Conservation (phyloP, 2,888 invertebrate species). For the Drosophila paranaensis region DNA sequence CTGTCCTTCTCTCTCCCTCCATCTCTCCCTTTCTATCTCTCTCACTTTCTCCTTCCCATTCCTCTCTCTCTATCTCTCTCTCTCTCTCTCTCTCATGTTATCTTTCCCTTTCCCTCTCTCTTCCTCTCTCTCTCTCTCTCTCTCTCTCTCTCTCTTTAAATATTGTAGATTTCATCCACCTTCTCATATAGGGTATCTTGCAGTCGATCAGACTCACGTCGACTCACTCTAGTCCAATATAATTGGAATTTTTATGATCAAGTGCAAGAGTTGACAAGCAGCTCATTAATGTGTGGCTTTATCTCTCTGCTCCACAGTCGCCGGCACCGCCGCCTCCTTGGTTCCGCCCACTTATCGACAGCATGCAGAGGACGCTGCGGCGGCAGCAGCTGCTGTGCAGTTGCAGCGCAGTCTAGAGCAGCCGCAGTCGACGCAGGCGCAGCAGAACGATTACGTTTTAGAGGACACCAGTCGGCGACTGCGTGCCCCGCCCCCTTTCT, state of each 20-base stretch:
- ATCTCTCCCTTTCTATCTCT: too few relatives aligned
- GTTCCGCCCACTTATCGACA: constrained; percentile 54
- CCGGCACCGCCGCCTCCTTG: neutral
- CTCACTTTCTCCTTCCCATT: too few relatives aligned
- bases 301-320: constrained; percentile 30
- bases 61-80: too few relatives aligned
- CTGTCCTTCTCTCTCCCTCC: too few relatives aligned
- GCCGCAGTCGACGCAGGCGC: constrained; percentile 38
- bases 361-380: constrained; percentile 27
- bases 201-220: neutral
- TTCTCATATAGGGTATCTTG: neutral
- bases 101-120: too few relatives aligned
- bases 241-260: constrained; percentile 71
- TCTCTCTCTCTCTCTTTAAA: neutral
- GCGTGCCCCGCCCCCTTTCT: constrained; percentile 75
- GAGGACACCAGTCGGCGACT: constrained; percentile 56
- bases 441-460: constrained; percentile 64
- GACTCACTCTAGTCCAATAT: constrained; percentile 35
- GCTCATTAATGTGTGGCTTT: constrained; percentile 37
- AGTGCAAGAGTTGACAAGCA: constrained; percentile 25
- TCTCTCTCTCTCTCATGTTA: too few relatives aligned
- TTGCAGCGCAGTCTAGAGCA: constrained; percentile 49
- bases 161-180: too few relatives aligned
- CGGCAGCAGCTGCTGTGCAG: constrained; percentile 34
- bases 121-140: neutral